Evolutionary conservation across 2,113 vertebrate species (phyloP), one percentile per base, ranked within the genome.

Genomic region (Heterochromis multidens): DNA sequence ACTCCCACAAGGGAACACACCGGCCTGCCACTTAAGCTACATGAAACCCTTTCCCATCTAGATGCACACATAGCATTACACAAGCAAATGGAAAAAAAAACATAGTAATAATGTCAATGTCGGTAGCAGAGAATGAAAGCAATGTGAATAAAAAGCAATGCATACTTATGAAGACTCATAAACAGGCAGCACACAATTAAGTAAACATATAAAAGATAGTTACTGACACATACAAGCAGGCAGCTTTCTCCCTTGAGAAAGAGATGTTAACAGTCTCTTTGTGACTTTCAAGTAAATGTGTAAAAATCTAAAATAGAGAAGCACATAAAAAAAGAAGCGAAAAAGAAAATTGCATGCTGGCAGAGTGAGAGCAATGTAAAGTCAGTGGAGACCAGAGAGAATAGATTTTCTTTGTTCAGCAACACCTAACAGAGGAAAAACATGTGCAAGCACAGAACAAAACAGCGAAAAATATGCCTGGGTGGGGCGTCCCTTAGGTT

Each of bases 61-160:
- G 37, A 87, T 6, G 60, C 67, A 57, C 21, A 80, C 62, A 77
- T 49, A 57, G 33, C 58, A 81, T 54, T 31, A 82, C 52, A 89
- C 87, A 61, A 80, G 59, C 56, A 89, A 89, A 87, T 40, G 49
- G 80, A 88, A 88, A 89, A 85, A 88, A 88, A 89, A 85, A 14
- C 1, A 27, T 65, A 59, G 65, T 86, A 86, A 67, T 37, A 86
- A 81, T 23, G 59, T 9, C 17, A 77, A 76, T 46, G 25, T 74
- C 49, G 59, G 12, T 2, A 84, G 16, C 25, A 25, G 33, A 80
- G 40, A 10, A 77, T 56, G 17, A 78, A 63, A 74, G 72, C n/a
- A 37, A 59, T 58, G 59, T 57, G 23, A 3, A 2, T 82, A 62
- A 56, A 88, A 74, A 9, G 60, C 21, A 79, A 83, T 49, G 54